A percentile compares a stretch with the other conserved stretches of the same genome.
Evolutionary conservation across 2,797 vertebrate species (phyloP).

Genomic region (Muscicapa striata): DNA sequence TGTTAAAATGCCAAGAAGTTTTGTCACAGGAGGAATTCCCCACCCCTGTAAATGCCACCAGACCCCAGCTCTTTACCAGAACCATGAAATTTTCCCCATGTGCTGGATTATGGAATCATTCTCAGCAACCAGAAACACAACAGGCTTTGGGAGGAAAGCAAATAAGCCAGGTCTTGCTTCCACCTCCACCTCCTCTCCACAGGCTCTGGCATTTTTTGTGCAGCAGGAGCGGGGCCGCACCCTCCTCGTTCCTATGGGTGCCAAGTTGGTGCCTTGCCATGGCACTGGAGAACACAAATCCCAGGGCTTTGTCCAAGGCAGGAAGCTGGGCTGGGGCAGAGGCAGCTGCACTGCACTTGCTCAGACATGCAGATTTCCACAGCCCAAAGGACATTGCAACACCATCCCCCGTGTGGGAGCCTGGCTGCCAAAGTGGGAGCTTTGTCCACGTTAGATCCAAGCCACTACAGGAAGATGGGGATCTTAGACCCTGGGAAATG

Average conservation of each 20-base stretch:
- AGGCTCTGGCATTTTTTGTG: not conserved
- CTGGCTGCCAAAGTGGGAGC: not conserved
- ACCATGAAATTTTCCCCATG: not conserved
- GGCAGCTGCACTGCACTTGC: not conserved
- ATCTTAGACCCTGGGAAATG: not conserved
- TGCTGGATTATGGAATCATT: not conserved
- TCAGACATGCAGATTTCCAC: not conserved
- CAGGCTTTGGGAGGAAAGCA: not conserved
- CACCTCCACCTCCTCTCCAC: not conserved
- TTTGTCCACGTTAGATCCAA: not conserved
- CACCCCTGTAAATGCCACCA: not conserved
- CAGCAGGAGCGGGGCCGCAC: not conserved
- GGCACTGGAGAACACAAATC: not conserved
- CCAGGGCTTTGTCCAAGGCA: not conserved
- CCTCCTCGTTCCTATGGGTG: not conserved
- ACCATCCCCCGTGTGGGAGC: not conserved
- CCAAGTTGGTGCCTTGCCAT: slow-evolving; percentile 3
- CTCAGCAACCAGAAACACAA: not conserved
- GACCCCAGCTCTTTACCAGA: not conserved
- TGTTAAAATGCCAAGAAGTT: not conserved
- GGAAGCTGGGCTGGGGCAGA: slow-evolving; percentile 3
- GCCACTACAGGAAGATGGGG: not conserved
- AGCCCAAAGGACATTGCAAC: not conserved
- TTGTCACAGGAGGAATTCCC: not conserved
- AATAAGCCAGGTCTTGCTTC: not conserved